Base-by-base conservation (phyloP, 2,797 vertebrate genomes). In the Catharus ustulatus region DNA sequence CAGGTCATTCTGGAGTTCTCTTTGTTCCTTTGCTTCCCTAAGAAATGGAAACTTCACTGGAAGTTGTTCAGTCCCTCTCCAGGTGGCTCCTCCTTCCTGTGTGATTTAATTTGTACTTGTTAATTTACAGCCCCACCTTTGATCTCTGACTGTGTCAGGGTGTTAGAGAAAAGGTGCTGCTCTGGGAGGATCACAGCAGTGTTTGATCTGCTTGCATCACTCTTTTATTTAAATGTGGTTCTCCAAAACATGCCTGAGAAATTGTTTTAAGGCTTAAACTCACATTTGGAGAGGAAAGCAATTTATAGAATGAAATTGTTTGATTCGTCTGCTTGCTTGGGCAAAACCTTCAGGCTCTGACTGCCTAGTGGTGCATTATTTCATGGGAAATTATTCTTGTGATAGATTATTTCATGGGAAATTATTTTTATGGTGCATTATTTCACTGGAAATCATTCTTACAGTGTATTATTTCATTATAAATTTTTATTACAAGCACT, bases 221-320 rank as follows among this genome's bases (percentile, higher is more conserved):
- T 40, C 5, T 2, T 0, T 9, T 29, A 67, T 45, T 59, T n/a
- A 0, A 29, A 10, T 14, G 0, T 1, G 40, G 8, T 11, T 71
- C 43, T 62, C 57, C 38, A 73, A 32, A 77, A 54, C 32, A 4
- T 21, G 42, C 15, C 45, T 58, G 51, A 71, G 72, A 42, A 78
- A 17, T 32, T 5, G 1, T 38, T 45, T 45, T 26, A 22, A 76
- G 58, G 21, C 13, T 86, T 46, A 36, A 30, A 26, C 48, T 85
- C 64, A 9, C 14, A 2, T 63, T 26, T 30, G 38, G 49, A 51
- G n/a, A 20, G 51, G 10, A 24, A 4, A n/a, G 45, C 32, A 45
- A 1, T 58, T 68, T 76, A 67, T 19, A 55, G n/a, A 52, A 12
- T 58, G 30, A 64, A 68, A 7, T 36, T n/a, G 30, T 5, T 54